These are phyloP conservation scores for Rhagium mordax DNA, from an alignment of 2,888 invertebrate species.

Conservation along the genomic window DNA sequence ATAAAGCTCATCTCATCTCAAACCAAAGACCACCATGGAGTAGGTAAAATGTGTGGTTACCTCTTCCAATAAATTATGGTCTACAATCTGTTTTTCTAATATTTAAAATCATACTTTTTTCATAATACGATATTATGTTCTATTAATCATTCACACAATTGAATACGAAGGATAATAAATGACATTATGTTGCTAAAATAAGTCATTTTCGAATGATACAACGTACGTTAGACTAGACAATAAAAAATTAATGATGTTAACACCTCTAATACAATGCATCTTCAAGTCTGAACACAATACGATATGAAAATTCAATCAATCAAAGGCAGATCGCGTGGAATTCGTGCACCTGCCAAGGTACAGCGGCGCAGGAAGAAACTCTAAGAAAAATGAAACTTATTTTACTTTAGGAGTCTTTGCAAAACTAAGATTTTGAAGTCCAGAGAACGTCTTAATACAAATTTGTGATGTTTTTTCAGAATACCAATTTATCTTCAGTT, in stretches of 20 bases:
- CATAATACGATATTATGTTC: background rate
- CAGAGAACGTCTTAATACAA: too few species aligned
- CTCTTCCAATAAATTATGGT: background rate
- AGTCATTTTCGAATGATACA: constrained; percentile 46
- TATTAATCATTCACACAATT: constrained; percentile 15
- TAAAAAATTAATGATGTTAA: constrained; percentile 59
- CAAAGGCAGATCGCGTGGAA: constrained; percentile 62
- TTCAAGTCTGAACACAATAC: constrained; percentile 50
- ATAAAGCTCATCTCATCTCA: background rate
- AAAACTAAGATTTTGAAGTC: too few species aligned
- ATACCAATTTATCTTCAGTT: too few species aligned
- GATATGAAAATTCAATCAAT: constrained; percentile 58
- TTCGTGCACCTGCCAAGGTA: constrained; percentile 59
- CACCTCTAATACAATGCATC: constrained; percentile 57
- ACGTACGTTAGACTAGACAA: constrained; percentile 50
- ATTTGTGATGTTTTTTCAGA: too few species aligned
- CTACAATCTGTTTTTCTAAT: background rate
- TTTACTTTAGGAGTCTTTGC: too few species aligned
- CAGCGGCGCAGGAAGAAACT: constrained; percentile 11
- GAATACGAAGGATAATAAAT: constrained; percentile 23
- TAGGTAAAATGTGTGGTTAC: background rate
- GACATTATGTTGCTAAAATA: constrained; percentile 38
- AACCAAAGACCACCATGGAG: background rate
- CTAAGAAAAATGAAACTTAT: background rate
- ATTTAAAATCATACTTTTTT: background rate